phyloP scores from a whole-genome alignment of 64 coral and sea anemone species.

The Dendronephthya gigantea region DNA sequence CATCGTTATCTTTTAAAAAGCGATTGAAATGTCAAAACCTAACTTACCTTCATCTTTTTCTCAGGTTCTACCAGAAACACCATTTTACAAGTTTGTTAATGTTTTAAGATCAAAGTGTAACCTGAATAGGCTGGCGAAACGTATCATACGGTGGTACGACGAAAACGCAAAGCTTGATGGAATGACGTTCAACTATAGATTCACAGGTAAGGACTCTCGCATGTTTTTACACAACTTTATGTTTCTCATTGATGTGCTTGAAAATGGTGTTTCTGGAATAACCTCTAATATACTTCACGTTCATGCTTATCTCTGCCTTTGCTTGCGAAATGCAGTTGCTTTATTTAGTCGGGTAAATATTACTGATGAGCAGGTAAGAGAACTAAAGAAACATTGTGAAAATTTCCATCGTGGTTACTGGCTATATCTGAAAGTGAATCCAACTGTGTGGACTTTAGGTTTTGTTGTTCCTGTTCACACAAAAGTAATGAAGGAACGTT shows the following conservation, averaged over 20 bases:
- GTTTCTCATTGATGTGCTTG: background rate
- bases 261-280: background rate
- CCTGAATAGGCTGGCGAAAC: background rate
- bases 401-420: background rate
- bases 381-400: background rate
- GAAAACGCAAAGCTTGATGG: background rate
- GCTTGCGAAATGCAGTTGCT: too few species aligned
- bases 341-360: background rate
- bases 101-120: background rate
- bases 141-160: background rate
- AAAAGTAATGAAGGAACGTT: too few species aligned
- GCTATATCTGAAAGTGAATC: too few species aligned
- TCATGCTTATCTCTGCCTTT: background rate
- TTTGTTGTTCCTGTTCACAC: too few species aligned
- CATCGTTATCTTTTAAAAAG: too few species aligned
- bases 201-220: background rate
- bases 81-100: background rate
- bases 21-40: too few species aligned
- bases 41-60: too few species aligned
- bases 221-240: background rate
- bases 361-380: slow-evolving; percentile 23
- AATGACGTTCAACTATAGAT: background rate
- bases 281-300: background rate
- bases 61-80: background rate
- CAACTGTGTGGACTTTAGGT: too few species aligned